These are phyloP conservation scores for Hirundo rustica DNA, from an alignment of 2,797 vertebrate species.

Conservation along the genomic window DNA sequence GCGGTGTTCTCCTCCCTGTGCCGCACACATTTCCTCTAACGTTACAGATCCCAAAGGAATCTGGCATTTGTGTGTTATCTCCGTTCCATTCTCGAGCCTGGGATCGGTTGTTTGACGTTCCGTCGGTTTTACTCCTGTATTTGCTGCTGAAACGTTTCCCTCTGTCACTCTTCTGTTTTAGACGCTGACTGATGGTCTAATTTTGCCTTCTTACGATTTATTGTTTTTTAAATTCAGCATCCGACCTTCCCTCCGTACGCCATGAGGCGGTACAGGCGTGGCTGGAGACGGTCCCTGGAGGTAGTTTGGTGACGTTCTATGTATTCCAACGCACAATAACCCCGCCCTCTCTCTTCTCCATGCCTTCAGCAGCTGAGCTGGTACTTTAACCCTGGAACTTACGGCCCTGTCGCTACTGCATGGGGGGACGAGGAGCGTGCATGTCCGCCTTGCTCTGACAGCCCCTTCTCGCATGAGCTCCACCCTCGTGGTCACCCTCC, in stretches of 20 bases:
- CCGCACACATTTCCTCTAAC: not conserved
- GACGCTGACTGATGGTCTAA: not conserved
- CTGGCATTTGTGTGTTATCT: not conserved
- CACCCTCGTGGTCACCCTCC: not conserved
- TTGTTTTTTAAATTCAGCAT: conserved; percentile 85
- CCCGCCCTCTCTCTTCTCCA: conserved; percentile 60
- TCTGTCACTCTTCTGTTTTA: conserved; percentile 41
- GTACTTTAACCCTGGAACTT: conserved; percentile 71
- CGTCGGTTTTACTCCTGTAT: not conserved
- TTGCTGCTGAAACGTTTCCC: conserved; percentile 12
- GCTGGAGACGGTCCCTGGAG: conserved; percentile 97
- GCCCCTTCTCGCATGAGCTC: conserved; percentile 68
- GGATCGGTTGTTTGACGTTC: not conserved
- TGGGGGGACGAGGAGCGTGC: conserved; percentile 59
- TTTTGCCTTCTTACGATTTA: conserved; percentile 65
- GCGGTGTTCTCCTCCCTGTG: not conserved
- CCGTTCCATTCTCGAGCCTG: not conserved
- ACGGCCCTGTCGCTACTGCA: conserved; percentile 71
- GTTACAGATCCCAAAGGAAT: not conserved
- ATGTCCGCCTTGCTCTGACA: conserved; percentile 66
- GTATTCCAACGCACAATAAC: conserved; percentile 72
- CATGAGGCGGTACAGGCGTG: conserved; percentile 96
- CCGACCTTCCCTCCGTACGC: conserved; percentile 88
- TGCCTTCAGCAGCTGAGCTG: conserved; percentile 73
- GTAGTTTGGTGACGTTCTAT: conserved; percentile 85